A percentile compares a stretch with the other conserved stretches of the same genome.
These are phyloP conservation scores for Plestiodon gilberti DNA, from an alignment of 2,113 vertebrate species.

Conservation along the genomic window DNA sequence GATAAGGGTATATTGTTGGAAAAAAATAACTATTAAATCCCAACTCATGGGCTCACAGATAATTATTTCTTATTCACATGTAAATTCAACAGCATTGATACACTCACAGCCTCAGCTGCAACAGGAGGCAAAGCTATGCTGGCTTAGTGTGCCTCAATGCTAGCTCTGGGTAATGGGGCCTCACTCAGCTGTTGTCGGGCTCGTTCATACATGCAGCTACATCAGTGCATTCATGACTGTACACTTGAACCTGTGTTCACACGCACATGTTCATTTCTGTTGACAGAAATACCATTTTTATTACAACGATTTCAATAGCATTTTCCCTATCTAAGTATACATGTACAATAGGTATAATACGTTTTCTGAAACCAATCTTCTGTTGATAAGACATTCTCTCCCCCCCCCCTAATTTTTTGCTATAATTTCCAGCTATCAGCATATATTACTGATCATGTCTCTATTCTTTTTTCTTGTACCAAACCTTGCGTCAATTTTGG, in stretches of 20 bases:
- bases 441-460: too few relatives aligned
- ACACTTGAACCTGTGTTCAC: neutral
- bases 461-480: too few relatives aligned
- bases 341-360: too few relatives aligned
- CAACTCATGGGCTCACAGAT: slow-evolving; percentile 68
- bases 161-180: neutral
- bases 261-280: neutral
- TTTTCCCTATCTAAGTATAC: too few relatives aligned
- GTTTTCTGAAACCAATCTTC: too few relatives aligned
- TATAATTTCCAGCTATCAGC: too few relatives aligned
- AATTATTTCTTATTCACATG: slow-evolving; percentile 82
- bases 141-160: neutral
- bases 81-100: slow-evolving; percentile 72
- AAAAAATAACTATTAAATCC: slow-evolving; percentile 76
- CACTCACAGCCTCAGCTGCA: slow-evolving; percentile 43
- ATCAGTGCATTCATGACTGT: neutral
- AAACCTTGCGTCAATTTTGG: too few relatives aligned
- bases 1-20: slow-evolving; percentile 82
- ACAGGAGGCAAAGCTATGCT: neutral
- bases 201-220: neutral
- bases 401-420: too few relatives aligned
- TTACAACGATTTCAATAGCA: neutral
- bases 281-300: neutral
- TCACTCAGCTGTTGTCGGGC: neutral
- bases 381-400: too few relatives aligned